Base-by-base conservation (phyloP, 2,888 invertebrate species). In the Calliphora vomitoria region DNA sequence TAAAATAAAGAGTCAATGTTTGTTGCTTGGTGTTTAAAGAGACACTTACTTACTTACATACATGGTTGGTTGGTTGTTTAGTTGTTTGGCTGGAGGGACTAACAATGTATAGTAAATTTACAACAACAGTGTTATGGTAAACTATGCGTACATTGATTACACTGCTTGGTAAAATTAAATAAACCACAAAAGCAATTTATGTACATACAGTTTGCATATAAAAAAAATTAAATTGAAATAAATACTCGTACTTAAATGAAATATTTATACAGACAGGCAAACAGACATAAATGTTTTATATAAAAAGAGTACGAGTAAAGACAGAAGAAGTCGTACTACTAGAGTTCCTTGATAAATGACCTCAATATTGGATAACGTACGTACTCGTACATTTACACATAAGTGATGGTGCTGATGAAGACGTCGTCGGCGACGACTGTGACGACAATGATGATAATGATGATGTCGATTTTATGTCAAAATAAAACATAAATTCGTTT, bases 321-420 rank as follows among this genome's bases (percentile, higher is more conserved):
- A 44, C 44, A 4, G 18, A 25, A 47, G 47, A 71, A n/a, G 69
- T 82, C 66, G 47, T 71, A 69, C 62, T 47, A 82, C 58, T 75
- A 76, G 69, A 85, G 82, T 85, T 82, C 82, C 85, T 82, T 85
- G 85, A 82, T 87, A 85, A 87, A 87, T 87, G 85, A 85, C 85
- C 87, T 87, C 79, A 87, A 87, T 87, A 74, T 82, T 62, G 35
- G 11, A 75, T 18, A 47, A 55, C 35, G 68, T 69, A 55, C 35
- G 68, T 69, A 69, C 41, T 31, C 53, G 38, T 64, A 20, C 50
- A 35, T 5, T 62, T 11, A 60, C 47, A 58, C 44, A 31, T 44
- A 72, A 44, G 69, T 53, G 35, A 62, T 31, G 41, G 13, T 44
- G 66, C 35, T 35, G 35, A 38, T 31, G 60, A 58, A 44, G 82